Conservation (phyloP, 2,888 invertebrate species). For the Drosophila merina region DNA sequence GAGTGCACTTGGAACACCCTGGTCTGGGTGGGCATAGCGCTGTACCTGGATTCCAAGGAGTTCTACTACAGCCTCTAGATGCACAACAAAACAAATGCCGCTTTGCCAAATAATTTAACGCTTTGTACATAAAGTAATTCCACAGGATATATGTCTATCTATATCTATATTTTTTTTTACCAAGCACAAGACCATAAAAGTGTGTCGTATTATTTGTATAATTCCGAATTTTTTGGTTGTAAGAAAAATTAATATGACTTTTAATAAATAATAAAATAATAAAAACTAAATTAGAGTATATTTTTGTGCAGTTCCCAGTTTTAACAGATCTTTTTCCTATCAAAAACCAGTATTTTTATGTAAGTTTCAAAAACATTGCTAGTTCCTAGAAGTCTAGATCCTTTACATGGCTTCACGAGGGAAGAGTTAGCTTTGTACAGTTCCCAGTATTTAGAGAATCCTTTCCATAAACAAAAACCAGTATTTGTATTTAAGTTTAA, state of each 20-base stretch:
- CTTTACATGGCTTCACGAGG: neutral
- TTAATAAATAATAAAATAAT: neutral
- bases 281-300: too few species aligned
- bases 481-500: too few species aligned
- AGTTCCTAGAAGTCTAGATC: constrained; percentile 6
- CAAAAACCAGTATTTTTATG: neutral
- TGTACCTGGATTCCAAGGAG: constrained; percentile 90
- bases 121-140: constrained; percentile 20
- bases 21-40: constrained; percentile 92
- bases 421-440: neutral
- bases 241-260: constrained; percentile 1
- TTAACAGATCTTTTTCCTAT: too few species aligned
- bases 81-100: neutral
- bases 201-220: constrained; percentile 1
- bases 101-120: constrained; percentile 22
- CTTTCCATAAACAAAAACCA: too few species aligned
- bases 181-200: constrained; percentile 15
- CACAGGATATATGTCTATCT: neutral
- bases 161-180: neutral
- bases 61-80: constrained; percentile 80
- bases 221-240: constrained; percentile 14
- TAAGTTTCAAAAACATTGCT: constrained; percentile 55
- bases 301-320: too few species aligned
- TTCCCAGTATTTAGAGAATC: too few species aligned
- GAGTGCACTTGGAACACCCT: constrained; percentile 93